A percentile compares a stretch with the other conserved stretches of the same genome.
Evolutionary conservation across 2,113 vertebrate species (phyloP).

Genomic region (Microcebus tavaratra): DNA sequence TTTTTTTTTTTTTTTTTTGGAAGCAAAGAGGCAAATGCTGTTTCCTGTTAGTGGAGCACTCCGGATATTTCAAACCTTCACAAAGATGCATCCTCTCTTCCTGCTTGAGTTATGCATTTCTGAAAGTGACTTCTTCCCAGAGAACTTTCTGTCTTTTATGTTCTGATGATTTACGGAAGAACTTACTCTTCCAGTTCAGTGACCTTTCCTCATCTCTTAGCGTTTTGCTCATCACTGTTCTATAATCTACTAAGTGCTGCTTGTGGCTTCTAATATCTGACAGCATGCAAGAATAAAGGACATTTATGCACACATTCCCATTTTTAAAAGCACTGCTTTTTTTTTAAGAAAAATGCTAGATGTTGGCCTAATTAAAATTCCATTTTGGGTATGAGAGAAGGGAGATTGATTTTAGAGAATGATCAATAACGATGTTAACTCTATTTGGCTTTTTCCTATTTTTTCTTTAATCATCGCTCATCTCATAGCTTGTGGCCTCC

Average conservation of each 20-base stretch:
- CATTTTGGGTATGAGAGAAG: neutral
- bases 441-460: neutral
- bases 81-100: neutral
- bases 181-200: slow-evolving; percentile 28
- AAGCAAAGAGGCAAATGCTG: neutral
- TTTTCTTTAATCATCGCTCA: neutral
- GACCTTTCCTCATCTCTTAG: neutral
- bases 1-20: neutral
- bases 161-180: slow-evolving; percentile 44
- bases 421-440: neutral
- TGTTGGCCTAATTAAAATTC: slow-evolving; percentile 46
- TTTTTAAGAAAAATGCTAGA: neutral
- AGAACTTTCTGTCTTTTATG: slow-evolving; percentile 9
- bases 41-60: neutral
- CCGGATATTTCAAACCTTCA: neutral
- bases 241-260: slow-evolving; percentile 15
- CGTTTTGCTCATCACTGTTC: neutral
- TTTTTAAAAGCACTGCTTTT: neutral
- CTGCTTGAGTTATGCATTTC: neutral
- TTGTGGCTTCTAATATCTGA: neutral
- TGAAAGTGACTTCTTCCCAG: slow-evolving; percentile 46
- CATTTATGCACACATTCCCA: neutral
- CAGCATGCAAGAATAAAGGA: slow-evolving; percentile 38
- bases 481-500: neutral
- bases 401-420: slow-evolving; percentile 16